Evolutionary conservation across 2,113 vertebrate species (phyloP), one percentile per base, ranked within the genome.

Genomic region (Psilopsiagon aurifrons): DNA sequence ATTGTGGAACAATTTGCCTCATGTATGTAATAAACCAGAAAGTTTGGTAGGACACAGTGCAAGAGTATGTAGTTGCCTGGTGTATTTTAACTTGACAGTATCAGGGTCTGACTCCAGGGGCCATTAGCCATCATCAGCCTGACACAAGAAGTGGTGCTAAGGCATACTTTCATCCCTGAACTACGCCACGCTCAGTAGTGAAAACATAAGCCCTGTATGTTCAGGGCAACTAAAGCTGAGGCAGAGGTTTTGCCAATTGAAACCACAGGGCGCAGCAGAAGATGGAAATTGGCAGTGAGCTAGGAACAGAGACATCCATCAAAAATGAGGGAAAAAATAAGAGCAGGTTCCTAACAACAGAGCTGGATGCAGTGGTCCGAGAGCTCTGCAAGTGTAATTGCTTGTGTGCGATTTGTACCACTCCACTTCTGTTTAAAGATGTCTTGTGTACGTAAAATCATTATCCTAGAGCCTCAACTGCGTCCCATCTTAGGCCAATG

Each of bases 191-290:
- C 49, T 62, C 27, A 24, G 19, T 0, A 73, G 13, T 2, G 2
- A 67, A 85, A 79, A 63, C 31, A 25, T 6, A 52, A 88, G 27
- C 54, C n/a, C 31, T 28, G 28, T 10, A 3, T 12, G 9, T 31
- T 93, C 39, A 71, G 57, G 16, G 64, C 77, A 78, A 63, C 41
- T 23, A 59, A 77, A 59, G n/a, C 66, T n/a, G 33, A 73, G 47
- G 57, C 41, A 86, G 54, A 83, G 46, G 46, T 70, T 95, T 83
- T 88, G 59, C 60, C 73, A 75, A 90, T 54, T 54, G 37, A 90
- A 92, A 54, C 68, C 18, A 4, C 13, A 51, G 46, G 80, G n/a
- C 0, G 1, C 51, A 83, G 33, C 10, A 73, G 83, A 69, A 95
- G 62, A 81, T 37, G 24, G 51, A 46, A 84, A 54, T 3, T 43